Base-by-base conservation (phyloP, 2,888 invertebrate genomes). In the Spodoptera exigua region DNA sequence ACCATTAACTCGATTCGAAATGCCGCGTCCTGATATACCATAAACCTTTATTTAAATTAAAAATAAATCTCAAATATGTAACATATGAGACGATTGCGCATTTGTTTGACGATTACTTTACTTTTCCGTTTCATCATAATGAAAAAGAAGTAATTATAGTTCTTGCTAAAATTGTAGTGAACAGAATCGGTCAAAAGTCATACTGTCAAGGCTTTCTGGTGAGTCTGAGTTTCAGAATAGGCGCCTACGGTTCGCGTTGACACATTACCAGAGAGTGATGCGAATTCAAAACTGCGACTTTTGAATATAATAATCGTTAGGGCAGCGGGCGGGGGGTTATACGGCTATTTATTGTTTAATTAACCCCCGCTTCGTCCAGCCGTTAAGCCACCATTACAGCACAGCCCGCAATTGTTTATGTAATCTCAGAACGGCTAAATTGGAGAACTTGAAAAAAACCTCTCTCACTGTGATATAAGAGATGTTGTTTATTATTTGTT, bases 251-350 rank as follows among this genome's bases (percentile, higher is more conserved):
- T 57, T 66, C 69, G 70, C 82, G 88, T 88, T 93, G 93, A 93
- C 92, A 93, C 92, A 92, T 92, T 91, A 92, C 92, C 74, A 61
- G 88, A 88, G 90, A 94, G 89, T 93, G 93, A 93, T 93, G 93
- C 89, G 92, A 93, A 93, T 93, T 89, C 92, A 93, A 91, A 94
- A 88, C 86, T 87, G 87, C 82, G 82, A 78, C 76, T 87, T 91
- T 91, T 90, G 89, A 92, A 92, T 90, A 92, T 90, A 89, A 92
- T 92, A 92, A 91, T 88, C 89, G 89, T 92, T 88, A 88, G 79
- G 79, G 76, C 69, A 62, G 56, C 62, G 52, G 51, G 53, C 43
- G 77, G 70, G 69, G 80, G 35, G 32, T 68, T 60, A 67, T 60
- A 63, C 68, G 39, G 84, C 89, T 93, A 93, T 94, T 94, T 93